Evolutionary conservation across 2,888 invertebrate genomes (phyloP), one percentile per base, ranked within the genome.

Genomic region (Meganola albula): DNA sequence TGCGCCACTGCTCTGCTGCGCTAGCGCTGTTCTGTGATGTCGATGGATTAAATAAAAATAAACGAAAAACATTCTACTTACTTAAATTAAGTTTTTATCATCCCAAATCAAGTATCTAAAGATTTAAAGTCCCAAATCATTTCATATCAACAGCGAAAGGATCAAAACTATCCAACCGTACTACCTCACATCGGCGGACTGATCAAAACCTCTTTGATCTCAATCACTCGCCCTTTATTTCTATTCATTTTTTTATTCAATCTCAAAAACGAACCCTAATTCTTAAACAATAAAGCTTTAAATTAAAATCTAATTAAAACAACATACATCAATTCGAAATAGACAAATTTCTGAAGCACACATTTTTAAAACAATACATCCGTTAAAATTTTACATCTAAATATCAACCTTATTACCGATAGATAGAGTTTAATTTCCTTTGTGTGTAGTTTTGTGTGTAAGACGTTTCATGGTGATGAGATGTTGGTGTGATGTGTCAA

Each of bases 151-250:
- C 41, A 40, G 48, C 47, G 45, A 65, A 75, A 77, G 57, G 63
- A 77, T 65, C 76, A 79, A 79, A 65, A 68, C 38, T 40, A 39
- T 43, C 59, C 49, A 54, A 51, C 54, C 63, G 34, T 61, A 60
- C 53, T 58, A 48, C 51, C 48, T 48, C 59, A 47, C 67, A 69
- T 66, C 72, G 66, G 66, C 68, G 70, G 69, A 68, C 66, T 64
- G 73, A 75, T 76, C 76, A 65, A 71, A 70, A 67, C 65, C 67
- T 62, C 82, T 82, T 83, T 83, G 80, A 83, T 82, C 75, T 80
- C 62, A 53, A 78, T 78, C 75, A 70, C 74, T 74, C 78, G 78
- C 75, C 80, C 71, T 76, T 76, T 74, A 78, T 77, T 78, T 73
- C 76, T 75, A 78, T 76, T 75, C 75, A 74, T 65, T 60, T 67